A percentile compares a stretch with the other conserved stretches of the same genome.
Evolutionary conservation across 1,140 invertebrate species (phyloP).

Genomic region (Oreohelix idahoensis): DNA sequence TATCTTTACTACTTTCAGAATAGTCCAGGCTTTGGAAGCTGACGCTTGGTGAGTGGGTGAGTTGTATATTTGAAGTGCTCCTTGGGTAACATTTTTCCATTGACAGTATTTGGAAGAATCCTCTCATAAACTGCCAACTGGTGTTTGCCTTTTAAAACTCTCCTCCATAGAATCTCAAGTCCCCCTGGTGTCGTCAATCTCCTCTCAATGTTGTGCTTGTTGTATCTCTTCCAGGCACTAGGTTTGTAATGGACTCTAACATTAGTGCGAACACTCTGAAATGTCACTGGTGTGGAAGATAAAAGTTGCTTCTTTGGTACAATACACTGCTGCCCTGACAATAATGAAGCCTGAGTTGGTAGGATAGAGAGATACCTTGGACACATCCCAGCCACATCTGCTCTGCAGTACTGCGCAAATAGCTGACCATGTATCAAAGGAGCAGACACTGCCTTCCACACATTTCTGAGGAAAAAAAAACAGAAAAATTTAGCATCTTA

Average conservation of each 20-base stretch:
- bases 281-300: neutral
- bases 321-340: neutral
- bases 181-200: conserved; percentile 44
- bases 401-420: neutral
- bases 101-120: conserved; percentile 38
- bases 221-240: conserved; percentile 52
- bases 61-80: conserved; percentile 41
- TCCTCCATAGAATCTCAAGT: conserved; percentile 47
- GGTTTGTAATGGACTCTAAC: conserved; percentile 44
- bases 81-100: conserved; percentile 44
- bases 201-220: conserved; percentile 50
- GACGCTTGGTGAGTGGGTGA: conserved; percentile 31
- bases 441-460: neutral
- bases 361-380: too few species aligned
- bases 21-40: conserved; percentile 36
- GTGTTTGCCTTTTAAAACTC: conserved; percentile 47
- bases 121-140: conserved; percentile 45
- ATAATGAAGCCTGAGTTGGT: neutral
- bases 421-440: neutral
- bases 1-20: neutral
- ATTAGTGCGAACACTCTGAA: conserved; percentile 35
- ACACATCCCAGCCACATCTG: too few species aligned
- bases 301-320: neutral
- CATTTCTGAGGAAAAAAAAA: conserved; percentile 5
- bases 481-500: neutral